Base-by-base conservation (phyloP, 2,888 invertebrate genomes). In the Caenorhabditis sulstoni region DNA sequence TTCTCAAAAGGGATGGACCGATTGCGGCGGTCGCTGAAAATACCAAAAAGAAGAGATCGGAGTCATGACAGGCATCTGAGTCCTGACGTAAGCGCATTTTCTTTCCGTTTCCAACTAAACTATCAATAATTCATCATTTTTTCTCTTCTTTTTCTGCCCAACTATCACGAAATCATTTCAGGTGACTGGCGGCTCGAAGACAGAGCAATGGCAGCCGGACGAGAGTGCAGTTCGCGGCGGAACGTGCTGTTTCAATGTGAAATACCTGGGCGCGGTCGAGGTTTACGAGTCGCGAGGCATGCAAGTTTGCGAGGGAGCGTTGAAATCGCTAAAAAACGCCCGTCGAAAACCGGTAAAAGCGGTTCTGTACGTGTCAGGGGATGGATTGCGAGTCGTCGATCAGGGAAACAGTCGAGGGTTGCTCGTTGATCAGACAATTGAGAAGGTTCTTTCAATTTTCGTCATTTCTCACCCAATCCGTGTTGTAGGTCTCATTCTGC, bases 251-350 rank as follows among this genome's bases (percentile, higher is more conserved):
- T 99, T 99, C 92, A 94, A 95, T 86, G 98, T 99, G 87, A 97
- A 98, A 92, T 99, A 99, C 92, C 93, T 99, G 90, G 99, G 99
- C 83, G 97, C 97, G 91, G 96, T 98, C 57, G 99, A 99, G 92
- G 99, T 99, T 45, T 98, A 96, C 92, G 99, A 99, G 92, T 97
- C 97, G 9, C 93, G 99, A 90, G 99, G 99, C 59, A 99, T 99
- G 97, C 96, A 97, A 92, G 96, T 98, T 78, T 99, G 99, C 93
- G 99, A 99, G 92, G 97, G 97, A 92, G 99, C 99, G 61, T 93
- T 99, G 81, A 98, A 97, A 93, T 95, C 96, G 84, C 93, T 99
- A 81, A 94, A 96, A 93, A 96, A 96, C 91, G 93, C 95, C 12
- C 93, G 95, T 70, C 93, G 96, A 81, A 93, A 96, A 87, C 95